Base-by-base conservation (phyloP, 1,140 invertebrate species). In the Pseudoatta argentina region DNA sequence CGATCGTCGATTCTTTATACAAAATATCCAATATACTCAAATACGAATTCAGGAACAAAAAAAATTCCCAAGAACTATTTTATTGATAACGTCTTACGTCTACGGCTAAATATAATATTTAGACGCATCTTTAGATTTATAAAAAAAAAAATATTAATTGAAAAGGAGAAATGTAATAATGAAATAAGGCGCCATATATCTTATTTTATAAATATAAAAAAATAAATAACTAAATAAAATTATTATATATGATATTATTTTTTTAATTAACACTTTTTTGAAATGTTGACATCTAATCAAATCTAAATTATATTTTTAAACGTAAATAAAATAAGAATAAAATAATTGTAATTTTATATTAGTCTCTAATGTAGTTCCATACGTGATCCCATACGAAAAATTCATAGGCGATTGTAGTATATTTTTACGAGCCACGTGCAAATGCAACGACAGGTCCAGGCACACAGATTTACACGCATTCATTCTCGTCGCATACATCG, bases 351-450 rank as follows among this genome's bases (percentile, higher is more conserved):
- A 27, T 77, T 76, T 39, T 27, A 2, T 21, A 24, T 16, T 18
- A 14, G 5, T 4, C 18, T 21, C 8, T 64, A 69, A 69, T 69
- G 14, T 1, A 81, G 34, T 4, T 4, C 5, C 1, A 24, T 24
- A 24, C 0, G 8, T 39, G 57, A 18, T 44, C 21, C 5, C 5
- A 14, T 30, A 14, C 1, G 48, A 55, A 61, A 71, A 81, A 44
- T 51, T 48, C 61, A 18, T 61, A 18, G 27, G 5, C 12, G 53
- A 30, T 7, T 27, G n/a, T 27, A 7, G 16, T 61, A 24, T 48
- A 64, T 51, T 78, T 78, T 78, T 78, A 78, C 75, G 75, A 79
- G 48, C 39, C 30, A 76, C 34, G 83, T 86, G 39, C 18, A 71
- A 73, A 76, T 83, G 39, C 51, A 34, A 55, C 48, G 61, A 44